Evolutionary conservation across 2,113 vertebrate species (phyloP).

Genomic region (Sialia sialis): DNA sequence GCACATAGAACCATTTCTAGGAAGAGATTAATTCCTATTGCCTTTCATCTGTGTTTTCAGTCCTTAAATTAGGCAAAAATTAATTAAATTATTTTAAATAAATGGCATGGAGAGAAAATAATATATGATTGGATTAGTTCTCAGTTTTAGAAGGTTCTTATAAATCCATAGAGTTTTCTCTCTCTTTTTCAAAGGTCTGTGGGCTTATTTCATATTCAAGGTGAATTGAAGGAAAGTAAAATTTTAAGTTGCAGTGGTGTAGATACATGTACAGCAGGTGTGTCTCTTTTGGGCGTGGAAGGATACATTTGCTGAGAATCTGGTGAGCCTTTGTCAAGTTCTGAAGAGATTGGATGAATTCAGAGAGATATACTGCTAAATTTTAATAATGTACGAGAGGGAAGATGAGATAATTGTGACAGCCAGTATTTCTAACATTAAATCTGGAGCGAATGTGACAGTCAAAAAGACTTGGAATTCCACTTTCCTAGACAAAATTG

Average conservation of each 20-base stretch:
- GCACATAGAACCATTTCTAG: neutral
- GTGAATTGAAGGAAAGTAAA: neutral
- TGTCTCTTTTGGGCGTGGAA: neutral
- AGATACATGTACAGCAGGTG: neutral
- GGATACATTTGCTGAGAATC: neutral
- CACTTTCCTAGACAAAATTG: neutral
- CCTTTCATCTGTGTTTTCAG: neutral
- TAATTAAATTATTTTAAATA: neutral
- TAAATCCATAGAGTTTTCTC: neutral
- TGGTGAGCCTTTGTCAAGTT: neutral
- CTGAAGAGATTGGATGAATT: neutral
- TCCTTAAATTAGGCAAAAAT: neutral
- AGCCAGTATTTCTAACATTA: neutral
- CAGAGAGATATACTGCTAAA: neutral
- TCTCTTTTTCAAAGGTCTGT: neutral
- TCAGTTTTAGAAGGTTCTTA: neutral
- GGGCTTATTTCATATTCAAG: neutral
- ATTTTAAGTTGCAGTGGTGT: neutral
- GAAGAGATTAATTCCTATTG: neutral
- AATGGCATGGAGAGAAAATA: neutral
- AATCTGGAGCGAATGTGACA: neutral
- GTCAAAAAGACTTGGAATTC: neutral
- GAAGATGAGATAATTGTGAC: neutral
- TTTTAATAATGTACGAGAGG: neutral
- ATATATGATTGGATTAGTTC: neutral